Percentiles rank a stretch among this genome's conserved stretches.
Conservation (phyloP, 2,888 invertebrate species). For the Cinara cedri region DNA sequence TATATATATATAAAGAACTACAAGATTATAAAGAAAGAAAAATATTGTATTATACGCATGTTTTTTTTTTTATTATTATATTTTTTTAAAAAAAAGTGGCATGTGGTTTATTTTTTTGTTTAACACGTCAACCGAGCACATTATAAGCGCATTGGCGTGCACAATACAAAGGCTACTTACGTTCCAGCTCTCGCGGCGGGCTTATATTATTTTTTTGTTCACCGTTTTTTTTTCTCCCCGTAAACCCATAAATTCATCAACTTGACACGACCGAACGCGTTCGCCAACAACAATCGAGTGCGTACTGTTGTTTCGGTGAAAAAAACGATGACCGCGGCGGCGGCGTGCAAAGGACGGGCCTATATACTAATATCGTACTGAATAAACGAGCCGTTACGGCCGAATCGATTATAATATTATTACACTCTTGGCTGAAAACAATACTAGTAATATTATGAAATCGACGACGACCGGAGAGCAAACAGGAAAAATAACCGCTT, state of each 20-base stretch:
- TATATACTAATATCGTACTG: background rate
- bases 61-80: constrained; percentile 26
- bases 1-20: background rate
- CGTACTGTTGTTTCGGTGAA: background rate
- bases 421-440: background rate
- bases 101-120: constrained; percentile 50
- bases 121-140: constrained; percentile 40
- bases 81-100: constrained; percentile 13
- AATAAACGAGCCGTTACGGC: constrained; percentile 21
- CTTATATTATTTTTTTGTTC: constrained; percentile 48
- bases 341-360: background rate
- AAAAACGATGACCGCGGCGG: constrained; percentile 20
- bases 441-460: background rate
- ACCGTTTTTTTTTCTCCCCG: constrained; percentile 20
- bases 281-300: constrained; percentile 18
- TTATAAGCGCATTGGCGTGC: constrained; percentile 35
- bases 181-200: background rate
- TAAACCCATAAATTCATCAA: constrained; percentile 55
- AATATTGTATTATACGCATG: constrained; percentile 15
- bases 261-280: constrained; percentile 44
- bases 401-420: constrained; percentile 42
- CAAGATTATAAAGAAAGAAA: background rate
- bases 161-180: constrained; percentile 53
- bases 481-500: too few relatives aligned
- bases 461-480: too few relatives aligned